phyloP scores from a whole-genome alignment of 1,140 invertebrate species.

The Pseudomyrmex dendroicus region DNA sequence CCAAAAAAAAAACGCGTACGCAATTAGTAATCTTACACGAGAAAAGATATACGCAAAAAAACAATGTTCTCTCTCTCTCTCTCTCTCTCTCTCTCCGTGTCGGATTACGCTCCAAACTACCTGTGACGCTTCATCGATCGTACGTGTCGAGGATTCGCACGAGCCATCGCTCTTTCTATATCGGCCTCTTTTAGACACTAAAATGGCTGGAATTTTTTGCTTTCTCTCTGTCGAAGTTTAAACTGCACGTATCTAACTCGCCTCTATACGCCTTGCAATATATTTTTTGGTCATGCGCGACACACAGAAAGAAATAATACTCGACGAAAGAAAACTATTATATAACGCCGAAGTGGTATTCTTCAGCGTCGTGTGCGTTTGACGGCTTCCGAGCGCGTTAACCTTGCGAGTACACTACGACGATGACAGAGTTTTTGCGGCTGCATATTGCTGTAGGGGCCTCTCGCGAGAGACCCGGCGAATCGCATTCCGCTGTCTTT shows the following conservation, averaged over 20 bases:
- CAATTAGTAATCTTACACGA: slow-evolving; percentile 57
- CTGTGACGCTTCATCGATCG: slow-evolving; percentile 61
- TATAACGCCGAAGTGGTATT: slow-evolving; percentile 16
- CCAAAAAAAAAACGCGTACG: neutral
- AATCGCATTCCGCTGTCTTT: slow-evolving; percentile 80
- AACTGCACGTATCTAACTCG: too few relatives aligned
- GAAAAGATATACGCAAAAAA: slow-evolving; percentile 14
- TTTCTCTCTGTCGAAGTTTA: neutral
- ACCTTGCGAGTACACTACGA: slow-evolving; percentile 22
- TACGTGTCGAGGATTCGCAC: slow-evolving; percentile 33
- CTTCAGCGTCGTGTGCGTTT: slow-evolving; percentile 2
- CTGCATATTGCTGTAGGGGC: slow-evolving; percentile 73
- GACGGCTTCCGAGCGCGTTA: slow-evolving; percentile 25
- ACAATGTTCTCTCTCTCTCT: slow-evolving; percentile 22
- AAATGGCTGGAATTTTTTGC: slow-evolving; percentile 27
- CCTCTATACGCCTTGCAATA: too few relatives aligned
- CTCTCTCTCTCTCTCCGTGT: slow-evolving; percentile 50
- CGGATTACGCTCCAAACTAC: slow-evolving; percentile 69
- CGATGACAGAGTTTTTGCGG: slow-evolving; percentile 66
- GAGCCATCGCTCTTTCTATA: slow-evolving; percentile 25
- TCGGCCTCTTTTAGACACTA: neutral
- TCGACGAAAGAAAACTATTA: neutral
- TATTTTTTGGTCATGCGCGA: too few relatives aligned
- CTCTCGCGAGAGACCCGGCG: slow-evolving; percentile 48
- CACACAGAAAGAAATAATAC: neutral